phyloP scores from a whole-genome alignment of 1,140 invertebrate species.

The Delia radicum region DNA sequence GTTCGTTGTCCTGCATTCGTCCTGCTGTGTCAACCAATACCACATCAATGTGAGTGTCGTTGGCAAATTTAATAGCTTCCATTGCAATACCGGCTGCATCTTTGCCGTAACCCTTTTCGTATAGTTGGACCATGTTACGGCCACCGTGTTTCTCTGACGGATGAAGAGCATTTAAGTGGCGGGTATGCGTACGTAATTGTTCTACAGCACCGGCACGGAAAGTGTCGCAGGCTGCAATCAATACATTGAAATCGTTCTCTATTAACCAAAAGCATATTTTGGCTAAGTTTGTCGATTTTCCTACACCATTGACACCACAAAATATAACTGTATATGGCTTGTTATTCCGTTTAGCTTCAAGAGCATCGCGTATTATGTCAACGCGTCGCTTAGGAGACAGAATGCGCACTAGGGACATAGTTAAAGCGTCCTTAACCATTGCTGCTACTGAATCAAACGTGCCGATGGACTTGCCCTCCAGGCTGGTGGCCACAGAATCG shows the following conservation, averaged over 20 bases:
- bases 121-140: conserved; percentile 85
- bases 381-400: conserved; percentile 92
- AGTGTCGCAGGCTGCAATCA: conserved; percentile 99
- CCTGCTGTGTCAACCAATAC: conserved; percentile 98
- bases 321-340: conserved; percentile 96
- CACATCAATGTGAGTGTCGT: conserved; percentile 81
- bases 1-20: conserved; percentile 99
- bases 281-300: conserved; percentile 98
- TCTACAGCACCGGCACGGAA: conserved; percentile 99
- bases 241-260: conserved; percentile 93
- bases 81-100: conserved; percentile 97
- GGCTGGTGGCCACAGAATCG: conserved; percentile 87
- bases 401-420: conserved; percentile 85
- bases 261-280: conserved; percentile 99
- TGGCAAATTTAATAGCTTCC: conserved; percentile 90
- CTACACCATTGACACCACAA: conserved; percentile 99
- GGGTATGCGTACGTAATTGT: conserved; percentile 92
- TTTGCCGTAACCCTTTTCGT: conserved; percentile 98
- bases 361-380: conserved; percentile 94
- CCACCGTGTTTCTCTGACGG: conserved; percentile 72
- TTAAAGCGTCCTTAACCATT: conserved; percentile 80
- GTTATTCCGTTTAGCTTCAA: conserved; percentile 79
- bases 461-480: conserved; percentile 90
- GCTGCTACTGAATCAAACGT: conserved; percentile 89
- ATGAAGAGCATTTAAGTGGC: conserved; percentile 93